Base-by-base conservation (phyloP, 2,113 vertebrate genomes). In the Vanacampus margaritifer region DNA sequence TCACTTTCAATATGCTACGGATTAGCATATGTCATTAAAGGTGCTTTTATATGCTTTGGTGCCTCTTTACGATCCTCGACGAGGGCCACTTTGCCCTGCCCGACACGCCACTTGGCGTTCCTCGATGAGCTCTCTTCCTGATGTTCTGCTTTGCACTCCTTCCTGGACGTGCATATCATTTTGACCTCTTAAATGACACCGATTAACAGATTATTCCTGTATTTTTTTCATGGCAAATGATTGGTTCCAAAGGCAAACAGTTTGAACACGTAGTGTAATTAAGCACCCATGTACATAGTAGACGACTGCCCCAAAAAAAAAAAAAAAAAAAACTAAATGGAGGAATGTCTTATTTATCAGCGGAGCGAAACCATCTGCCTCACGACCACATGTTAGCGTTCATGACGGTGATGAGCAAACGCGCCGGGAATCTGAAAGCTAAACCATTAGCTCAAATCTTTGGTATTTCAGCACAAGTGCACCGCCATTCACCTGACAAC, bases 291-390 rank as follows among this genome's bases (percentile, higher is more conserved):
- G 23, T 28, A 26, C 23, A 26, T 5, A 32, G 16, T 32, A 56
- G 14, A 56, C 32, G 16, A 57, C 5, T 24, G 23, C 26, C 19
- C 17, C 17, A 7, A 23, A 7, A 6, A 24, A 24, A 26, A 54
- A 57, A 5, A 5, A 45, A n/a, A 12, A 53, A 53, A 16, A 5
- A 45, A 24, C 51, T 24, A 26, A 57, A 17, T 3, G 54, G 14
- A 32, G 54, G 54, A 57, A 57, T 32, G 54, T 57, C 54, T 17
- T 54, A 57, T 57, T 57, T 32, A 32, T 57, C 26, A 32, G 7
- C 26, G 16, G 54, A 57, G 54, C 26, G 6, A 32, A 57, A 57
- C 54, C 54, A 57, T 28, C 54, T 57, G 54, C 54, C 51, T 54
- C 23, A 23, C 24, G 51, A 23, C 51, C 54, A 32, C 54, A 32